phyloP scores from a whole-genome alignment of 1,140 invertebrate genomes.

The Drosophila nigromelanica region DNA sequence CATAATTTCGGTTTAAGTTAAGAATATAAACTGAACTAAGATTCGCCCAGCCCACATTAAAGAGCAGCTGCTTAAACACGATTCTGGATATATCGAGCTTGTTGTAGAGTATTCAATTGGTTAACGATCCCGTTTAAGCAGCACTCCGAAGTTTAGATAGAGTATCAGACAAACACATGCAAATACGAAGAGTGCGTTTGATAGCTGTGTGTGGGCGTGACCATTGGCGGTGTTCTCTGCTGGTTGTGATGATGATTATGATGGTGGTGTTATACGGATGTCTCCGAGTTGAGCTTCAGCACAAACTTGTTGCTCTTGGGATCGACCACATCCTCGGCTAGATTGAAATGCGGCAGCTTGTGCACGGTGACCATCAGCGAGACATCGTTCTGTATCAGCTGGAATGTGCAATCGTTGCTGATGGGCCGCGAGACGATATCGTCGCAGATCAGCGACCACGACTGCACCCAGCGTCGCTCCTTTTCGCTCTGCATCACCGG shows the following conservation, averaged over 20 bases:
- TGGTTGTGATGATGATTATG: slow-evolving; percentile 28
- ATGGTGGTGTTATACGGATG: slow-evolving; percentile 91
- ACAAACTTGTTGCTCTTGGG: slow-evolving; percentile 97
- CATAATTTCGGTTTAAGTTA: slow-evolving; percentile 2
- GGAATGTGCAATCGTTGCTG: slow-evolving; percentile 92
- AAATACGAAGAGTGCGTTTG: slow-evolving; percentile 79
- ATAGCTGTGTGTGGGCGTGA: slow-evolving; percentile 79
- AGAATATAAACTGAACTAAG: slow-evolving; percentile 6
- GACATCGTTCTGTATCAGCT: slow-evolving; percentile 96
- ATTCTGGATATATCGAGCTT: background rate
- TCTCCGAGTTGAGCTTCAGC: slow-evolving; percentile 96
- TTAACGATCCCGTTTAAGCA: background rate
- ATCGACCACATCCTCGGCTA: slow-evolving; percentile 97
- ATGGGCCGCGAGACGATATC: slow-evolving; percentile 94
- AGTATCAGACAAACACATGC: slow-evolving; percentile 75
- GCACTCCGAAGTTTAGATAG: background rate
- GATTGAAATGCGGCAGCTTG: slow-evolving; percentile 95
- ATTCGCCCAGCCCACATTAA: too few species aligned
- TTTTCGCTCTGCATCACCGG: slow-evolving; percentile 93
- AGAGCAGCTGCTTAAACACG: background rate
- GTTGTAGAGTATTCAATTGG: too few species aligned
- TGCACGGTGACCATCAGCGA: slow-evolving; percentile 94
- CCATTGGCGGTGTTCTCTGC: slow-evolving; percentile 44
- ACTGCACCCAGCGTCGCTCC: slow-evolving; percentile 90
- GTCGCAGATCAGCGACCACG: slow-evolving; percentile 97